A percentile compares a stretch with the other conserved stretches of the same genome.
phyloP scores from a whole-genome alignment of 2,888 invertebrate genomes.

The Cartodere bifasciata region DNA sequence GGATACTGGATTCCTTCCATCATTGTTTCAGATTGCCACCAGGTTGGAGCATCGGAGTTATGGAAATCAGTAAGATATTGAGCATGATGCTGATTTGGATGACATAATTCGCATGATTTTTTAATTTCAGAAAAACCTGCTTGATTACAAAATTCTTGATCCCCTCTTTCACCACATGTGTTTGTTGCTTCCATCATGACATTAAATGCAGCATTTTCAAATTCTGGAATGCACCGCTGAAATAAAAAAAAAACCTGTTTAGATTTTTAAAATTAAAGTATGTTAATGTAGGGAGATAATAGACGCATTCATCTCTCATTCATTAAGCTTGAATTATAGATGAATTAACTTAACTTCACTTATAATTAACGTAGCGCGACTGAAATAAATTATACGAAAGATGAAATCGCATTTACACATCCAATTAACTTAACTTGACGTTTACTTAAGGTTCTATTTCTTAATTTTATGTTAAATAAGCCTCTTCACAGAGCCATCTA shows the following conservation, averaged over 20 bases:
- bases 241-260: conserved; percentile 23
- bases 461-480: too few relatives aligned
- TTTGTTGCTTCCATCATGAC: conserved; percentile 85
- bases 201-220: conserved; percentile 91
- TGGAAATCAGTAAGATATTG: conserved; percentile 83
- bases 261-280: not conserved
- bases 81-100: conserved; percentile 53
- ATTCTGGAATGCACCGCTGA: conserved; percentile 90
- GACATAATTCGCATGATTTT: conserved; percentile 75
- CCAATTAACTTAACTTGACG: too few relatives aligned
- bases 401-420: too few relatives aligned
- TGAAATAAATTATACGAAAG: too few relatives aligned
- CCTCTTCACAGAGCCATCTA: too few relatives aligned
- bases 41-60: conserved; percentile 79
- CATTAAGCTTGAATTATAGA: too few relatives aligned
- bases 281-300: too few relatives aligned
- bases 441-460: too few relatives aligned
- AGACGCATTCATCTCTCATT: too few relatives aligned
- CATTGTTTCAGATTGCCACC: conserved; percentile 99
- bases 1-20: conserved; percentile 84
- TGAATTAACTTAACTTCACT: too few relatives aligned
- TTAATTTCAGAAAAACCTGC: conserved; percentile 56
- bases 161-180: conserved; percentile 80
- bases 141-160: conserved; percentile 81
- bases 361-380: too few relatives aligned